Base-by-base conservation (phyloP, 2,113 vertebrate genomes). In the Notothenia rossii region DNA sequence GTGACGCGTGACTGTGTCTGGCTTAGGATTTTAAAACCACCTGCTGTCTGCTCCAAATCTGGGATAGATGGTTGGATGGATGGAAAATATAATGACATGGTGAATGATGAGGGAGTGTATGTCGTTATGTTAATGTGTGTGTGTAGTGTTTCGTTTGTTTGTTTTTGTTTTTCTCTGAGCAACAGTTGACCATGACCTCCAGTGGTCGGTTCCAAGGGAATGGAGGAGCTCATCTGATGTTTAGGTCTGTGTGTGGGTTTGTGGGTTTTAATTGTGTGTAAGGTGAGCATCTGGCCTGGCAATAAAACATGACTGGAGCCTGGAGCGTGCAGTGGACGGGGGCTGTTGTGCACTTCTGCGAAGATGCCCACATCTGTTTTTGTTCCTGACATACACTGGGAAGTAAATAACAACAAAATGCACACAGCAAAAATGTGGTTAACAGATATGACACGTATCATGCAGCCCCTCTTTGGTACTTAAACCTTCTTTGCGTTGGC, bases 191-290 rank as follows among this genome's bases (percentile, higher is more conserved):
- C 75, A 81, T 87, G 86, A 84, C 84, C 81, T 83, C 87, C 81
- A 70, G 82, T 72, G 81, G 29, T 77, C 64, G 84, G 60, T 68
- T 79, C 65, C 67, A 74, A 54, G 45, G 62, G 67, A 89, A 61
- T 53, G 22, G 69, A 85, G 65, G 65, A 89, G 40, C 89, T 90
- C 88, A 88, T 89, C 88, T 93, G 89, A 78, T 84, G 82, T 79
- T 77, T 64, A 25, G 17, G 36, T 65, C 15, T 65, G 59, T 63
- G 69, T 58, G 75, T 55, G 69, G 43, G 40, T 77, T 33, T 72
- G 61, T 61, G 68, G 72, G 56, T 54, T 50, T 62, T 72, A 64
- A 48, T 51, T 80, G 68, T 86, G 86, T 84, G 83, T 68, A 59
- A 84, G 71, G 85, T 83, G 76, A 89, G 77, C 77, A 83, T 93